Conservation (phyloP, 2,113 vertebrate genomes). For the Peromyscus leucopus region DNA sequence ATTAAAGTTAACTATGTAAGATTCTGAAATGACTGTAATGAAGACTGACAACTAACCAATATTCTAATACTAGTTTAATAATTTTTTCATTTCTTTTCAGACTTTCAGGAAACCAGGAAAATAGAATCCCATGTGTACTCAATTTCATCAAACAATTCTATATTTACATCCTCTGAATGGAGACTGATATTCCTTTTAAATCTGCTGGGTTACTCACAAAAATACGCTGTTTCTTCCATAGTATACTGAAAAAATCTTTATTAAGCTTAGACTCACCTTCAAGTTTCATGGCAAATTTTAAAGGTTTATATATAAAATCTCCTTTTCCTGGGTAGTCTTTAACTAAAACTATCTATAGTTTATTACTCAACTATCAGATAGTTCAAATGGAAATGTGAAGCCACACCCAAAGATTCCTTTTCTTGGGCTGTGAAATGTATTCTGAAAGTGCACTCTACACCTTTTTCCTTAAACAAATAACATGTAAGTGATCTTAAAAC, state of each 20-base stretch:
- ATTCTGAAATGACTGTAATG: background rate
- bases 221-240: background rate
- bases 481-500: background rate
- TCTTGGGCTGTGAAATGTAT: background rate
- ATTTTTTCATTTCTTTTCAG: background rate
- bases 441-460: background rate
- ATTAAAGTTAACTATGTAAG: background rate
- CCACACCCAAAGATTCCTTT: background rate
- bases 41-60: background rate
- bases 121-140: background rate
- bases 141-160: constrained; percentile 26
- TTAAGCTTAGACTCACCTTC: background rate
- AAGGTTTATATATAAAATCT: background rate
- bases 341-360: background rate
- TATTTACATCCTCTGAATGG: background rate
- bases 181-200: constrained; percentile 9
- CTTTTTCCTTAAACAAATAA: background rate
- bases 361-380: constrained; percentile 4
- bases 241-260: background rate
- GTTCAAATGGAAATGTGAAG: background rate
- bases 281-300: constrained; percentile 28
- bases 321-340: background rate
- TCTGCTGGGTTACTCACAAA: background rate
- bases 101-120: background rate
- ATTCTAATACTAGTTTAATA: constrained; percentile 25